Base-by-base conservation (phyloP, 2,113 vertebrate genomes). In the Amia ocellicauda region DNA sequence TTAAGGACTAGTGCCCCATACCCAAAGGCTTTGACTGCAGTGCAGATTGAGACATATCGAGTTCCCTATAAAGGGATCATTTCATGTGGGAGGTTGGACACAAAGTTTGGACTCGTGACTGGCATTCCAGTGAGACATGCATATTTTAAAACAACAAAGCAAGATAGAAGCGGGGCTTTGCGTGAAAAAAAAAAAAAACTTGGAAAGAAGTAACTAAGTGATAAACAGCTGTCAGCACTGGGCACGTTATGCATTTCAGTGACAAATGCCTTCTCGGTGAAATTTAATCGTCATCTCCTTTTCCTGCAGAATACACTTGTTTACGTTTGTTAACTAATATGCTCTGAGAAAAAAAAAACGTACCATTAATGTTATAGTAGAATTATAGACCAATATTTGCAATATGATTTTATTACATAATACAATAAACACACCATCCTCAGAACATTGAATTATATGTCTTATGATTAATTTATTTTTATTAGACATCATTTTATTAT, bases 121-220 rank as follows among this genome's bases (percentile, higher is more conserved):
- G 92, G 94, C 94, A 98, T 99, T 96, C 94, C 93, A 92, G 93
- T 94, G 91, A 94, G 94, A 97, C 95, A 92, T 94, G 95, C 95
- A 97, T 98, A 99, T 96, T 97, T 99, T 96, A 97, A 93, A 94
- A 91, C 90, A 97, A 97, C 94, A 98, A 98, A 95, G 95, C 91
- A 83, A 89, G 90, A 90, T 86, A 86, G 86, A 91, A 90, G 92
- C 88, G 90, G 89, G 86, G 89, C 83, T 86, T 84, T 78, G 84
- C 79, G 78, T 78, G 79, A 82, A 81, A 76, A 77, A 74, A 71
- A 58, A 63, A 74, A 75, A 79, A 83, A 87, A 85, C 84, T 92
- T 89, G 86, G 85, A 89, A 87, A 94, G 87, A 94, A 93, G 92
- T 93, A 93, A 91, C 89, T 90, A 91, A 94, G 86, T 92, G 91